phyloP scores from a whole-genome alignment of 2,113 vertebrate species.

The Corythaixoides concolor region DNA sequence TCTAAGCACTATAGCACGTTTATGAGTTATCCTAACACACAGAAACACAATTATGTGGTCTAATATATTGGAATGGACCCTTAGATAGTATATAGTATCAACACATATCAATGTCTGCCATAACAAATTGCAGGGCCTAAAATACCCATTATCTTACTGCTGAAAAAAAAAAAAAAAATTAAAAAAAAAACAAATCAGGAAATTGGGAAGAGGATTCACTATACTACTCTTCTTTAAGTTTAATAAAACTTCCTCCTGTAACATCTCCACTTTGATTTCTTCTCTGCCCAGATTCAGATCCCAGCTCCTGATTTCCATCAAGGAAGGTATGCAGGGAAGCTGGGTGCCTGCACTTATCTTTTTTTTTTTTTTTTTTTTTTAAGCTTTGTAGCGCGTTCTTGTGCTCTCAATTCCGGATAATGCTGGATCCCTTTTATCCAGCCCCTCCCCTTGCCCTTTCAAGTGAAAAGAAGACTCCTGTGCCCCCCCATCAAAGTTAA shows the following conservation, averaged over 20 bases:
- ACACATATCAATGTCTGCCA: not conserved
- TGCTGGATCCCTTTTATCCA: conserved; percentile 52
- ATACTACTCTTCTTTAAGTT: not conserved
- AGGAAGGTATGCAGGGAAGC: not conserved
- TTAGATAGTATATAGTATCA: not conserved
- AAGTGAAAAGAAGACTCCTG: conserved; percentile 58
- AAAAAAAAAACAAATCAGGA: not conserved
- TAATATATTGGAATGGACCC: not conserved
- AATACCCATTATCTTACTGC: not conserved
- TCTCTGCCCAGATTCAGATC: not conserved
- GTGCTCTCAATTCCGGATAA: conserved; percentile 53
- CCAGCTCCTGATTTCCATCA: conserved; percentile 9
- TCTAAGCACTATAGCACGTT: not conserved
- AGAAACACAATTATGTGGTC: not conserved
- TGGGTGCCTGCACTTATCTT: not conserved
- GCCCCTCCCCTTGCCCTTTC: conserved; percentile 57
- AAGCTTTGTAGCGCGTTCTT: conserved; percentile 6
- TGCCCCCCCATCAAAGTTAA: conserved; percentile 59
- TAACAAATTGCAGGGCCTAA: not conserved
- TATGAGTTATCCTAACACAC: not conserved
- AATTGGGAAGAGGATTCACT: not conserved
- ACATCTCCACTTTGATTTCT: conserved; percentile 1
- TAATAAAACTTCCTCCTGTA: conserved; percentile 21
- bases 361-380: not conserved
- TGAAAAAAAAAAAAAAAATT: not conserved